These are phyloP conservation scores for Drosophila falleni DNA, from an alignment of 2,888 invertebrate genomes.

Conservation along the genomic window DNA sequence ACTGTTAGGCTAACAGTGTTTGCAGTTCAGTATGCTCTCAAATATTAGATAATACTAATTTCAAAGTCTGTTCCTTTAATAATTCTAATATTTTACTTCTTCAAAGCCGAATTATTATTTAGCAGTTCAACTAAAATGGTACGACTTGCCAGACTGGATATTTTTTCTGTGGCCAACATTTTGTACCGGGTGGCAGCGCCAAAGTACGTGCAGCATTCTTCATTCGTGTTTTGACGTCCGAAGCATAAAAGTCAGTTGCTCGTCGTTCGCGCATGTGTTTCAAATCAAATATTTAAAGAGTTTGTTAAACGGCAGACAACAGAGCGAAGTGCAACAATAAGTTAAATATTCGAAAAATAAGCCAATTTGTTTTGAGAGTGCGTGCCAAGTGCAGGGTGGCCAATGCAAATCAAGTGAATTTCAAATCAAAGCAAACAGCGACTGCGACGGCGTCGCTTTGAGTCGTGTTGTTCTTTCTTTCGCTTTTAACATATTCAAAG, in stretches of 20 bases:
- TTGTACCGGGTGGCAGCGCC: too few relatives aligned
- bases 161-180: too few relatives aligned
- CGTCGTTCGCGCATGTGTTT: constrained; percentile 52
- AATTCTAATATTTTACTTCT: too few relatives aligned
- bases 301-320: constrained; percentile 35
- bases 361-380: constrained; percentile 19
- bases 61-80: too few relatives aligned
- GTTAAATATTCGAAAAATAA: constrained; percentile 10
- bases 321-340: constrained; percentile 37
- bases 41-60: too few relatives aligned
- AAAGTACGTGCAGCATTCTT: too few relatives aligned
- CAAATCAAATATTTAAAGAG: constrained; percentile 34
- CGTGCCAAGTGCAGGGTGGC: constrained; percentile 32
- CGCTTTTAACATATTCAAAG: constrained; percentile 58
- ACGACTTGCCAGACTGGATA: too few relatives aligned
- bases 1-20: too few relatives aligned
- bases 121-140: too few relatives aligned
- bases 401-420: constrained; percentile 51
- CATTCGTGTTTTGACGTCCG: constrained; percentile 49
- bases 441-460: constrained; percentile 62
- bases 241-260: constrained; percentile 19
- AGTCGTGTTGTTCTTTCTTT: constrained; percentile 52
- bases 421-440: constrained; percentile 59
- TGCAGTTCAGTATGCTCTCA: too few relatives aligned
- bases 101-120: background rate